Percentiles rank a stretch among this genome's conserved stretches.
phyloP scores from a whole-genome alignment of 1,140 invertebrate genomes.

The Lepidurus arcticus region DNA sequence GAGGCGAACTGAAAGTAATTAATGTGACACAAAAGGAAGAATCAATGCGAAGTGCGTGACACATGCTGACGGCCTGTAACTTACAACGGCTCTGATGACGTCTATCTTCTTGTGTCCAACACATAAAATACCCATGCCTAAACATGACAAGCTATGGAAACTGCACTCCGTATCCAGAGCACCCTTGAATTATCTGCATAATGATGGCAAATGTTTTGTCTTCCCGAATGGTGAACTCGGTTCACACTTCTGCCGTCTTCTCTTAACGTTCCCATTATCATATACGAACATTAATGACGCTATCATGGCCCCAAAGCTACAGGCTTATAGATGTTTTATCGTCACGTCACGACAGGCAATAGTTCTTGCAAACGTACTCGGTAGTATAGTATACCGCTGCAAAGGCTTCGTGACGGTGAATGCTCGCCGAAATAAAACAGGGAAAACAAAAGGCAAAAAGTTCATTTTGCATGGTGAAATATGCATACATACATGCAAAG shows the following conservation, averaged over 20 bases:
- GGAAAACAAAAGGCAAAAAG: background rate
- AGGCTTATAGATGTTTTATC: background rate
- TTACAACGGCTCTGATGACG: background rate
- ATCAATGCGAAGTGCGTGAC: conserved; percentile 8
- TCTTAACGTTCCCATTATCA: background rate
- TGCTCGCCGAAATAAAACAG: background rate
- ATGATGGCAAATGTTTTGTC: background rate
- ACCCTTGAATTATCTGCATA: background rate
- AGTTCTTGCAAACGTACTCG: background rate
- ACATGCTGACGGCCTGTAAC: background rate
- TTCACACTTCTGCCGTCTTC: background rate
- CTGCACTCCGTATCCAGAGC: background rate
- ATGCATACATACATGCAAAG: background rate
- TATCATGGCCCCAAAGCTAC: background rate
- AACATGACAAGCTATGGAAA: background rate
- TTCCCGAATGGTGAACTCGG: background rate
- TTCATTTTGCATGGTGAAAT: background rate
- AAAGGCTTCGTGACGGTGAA: background rate
- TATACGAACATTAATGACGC: background rate
- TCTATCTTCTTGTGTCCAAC: background rate
- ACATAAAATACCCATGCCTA: background rate
- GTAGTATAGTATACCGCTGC: background rate
- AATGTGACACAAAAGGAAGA: background rate
- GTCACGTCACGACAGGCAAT: background rate
- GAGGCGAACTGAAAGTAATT: background rate